These are phyloP conservation scores for Leptosomus discolor DNA, from an alignment of 2,113 vertebrate species.

Conservation along the genomic window DNA sequence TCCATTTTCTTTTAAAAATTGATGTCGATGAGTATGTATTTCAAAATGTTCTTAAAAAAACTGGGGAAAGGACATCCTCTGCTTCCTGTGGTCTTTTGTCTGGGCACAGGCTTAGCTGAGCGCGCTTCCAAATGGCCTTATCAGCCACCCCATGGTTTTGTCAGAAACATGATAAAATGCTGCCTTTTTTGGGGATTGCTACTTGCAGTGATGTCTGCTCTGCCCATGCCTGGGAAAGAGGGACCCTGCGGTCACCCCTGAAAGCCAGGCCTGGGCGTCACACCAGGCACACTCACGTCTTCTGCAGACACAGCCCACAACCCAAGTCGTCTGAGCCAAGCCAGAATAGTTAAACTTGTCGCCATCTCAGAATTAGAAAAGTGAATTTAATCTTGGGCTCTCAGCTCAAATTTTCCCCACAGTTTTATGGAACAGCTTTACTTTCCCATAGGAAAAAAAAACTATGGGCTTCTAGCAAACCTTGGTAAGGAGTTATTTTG, in stretches of 20 bases:
- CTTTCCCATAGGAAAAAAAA: slow-evolving; percentile 51
- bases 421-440: background rate
- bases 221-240: background rate
- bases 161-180: background rate
- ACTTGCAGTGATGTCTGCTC: background rate
- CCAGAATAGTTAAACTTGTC: slow-evolving; percentile 41
- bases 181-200: background rate
- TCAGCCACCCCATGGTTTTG: background rate
- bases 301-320: slow-evolving; percentile 3
- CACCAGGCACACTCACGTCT: background rate
- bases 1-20: background rate
- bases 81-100: background rate
- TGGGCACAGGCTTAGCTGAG: background rate
- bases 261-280: background rate
- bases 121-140: background rate
- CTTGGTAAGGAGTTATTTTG: slow-evolving; percentile 9
- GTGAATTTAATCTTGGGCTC: slow-evolving; percentile 39
- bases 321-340: slow-evolving; percentile 17
- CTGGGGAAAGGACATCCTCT: background rate
- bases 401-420: slow-evolving; percentile 41
- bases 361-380: slow-evolving; percentile 22
- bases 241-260: background rate
- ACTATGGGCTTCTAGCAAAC: background rate
- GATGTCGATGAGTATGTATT: accelerated
- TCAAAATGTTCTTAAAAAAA: background rate